Percentiles rank a stretch among this genome's conserved stretches.
These are phyloP conservation scores for Suillia variegata DNA, from an alignment of 2,888 invertebrate genomes.

Conservation along the genomic window DNA sequence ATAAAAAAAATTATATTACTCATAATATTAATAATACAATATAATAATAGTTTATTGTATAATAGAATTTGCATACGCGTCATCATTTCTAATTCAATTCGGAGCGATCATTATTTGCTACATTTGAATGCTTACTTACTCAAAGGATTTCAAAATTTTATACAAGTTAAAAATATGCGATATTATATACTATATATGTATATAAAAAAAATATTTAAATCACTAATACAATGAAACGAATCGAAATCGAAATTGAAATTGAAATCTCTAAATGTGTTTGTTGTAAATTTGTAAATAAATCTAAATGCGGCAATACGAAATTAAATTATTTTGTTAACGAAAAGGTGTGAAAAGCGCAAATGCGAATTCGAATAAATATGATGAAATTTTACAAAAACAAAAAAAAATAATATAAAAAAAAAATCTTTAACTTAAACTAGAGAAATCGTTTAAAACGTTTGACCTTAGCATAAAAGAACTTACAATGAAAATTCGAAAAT, in stretches of 20 bases:
- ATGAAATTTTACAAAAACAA: conserved; percentile 22
- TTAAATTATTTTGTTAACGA: not conserved
- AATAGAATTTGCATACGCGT: conserved; percentile 1
- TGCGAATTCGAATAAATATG: not conserved
- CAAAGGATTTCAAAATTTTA: too few relatives aligned
- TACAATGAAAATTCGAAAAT: not conserved
- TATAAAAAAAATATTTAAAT: too few relatives aligned
- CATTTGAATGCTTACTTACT: too few relatives aligned
- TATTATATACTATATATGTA: too few relatives aligned
- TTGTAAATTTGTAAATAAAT: too few relatives aligned
- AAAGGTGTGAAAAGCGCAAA: not conserved
- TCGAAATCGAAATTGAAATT: too few relatives aligned
- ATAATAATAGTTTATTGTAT: conserved; percentile 11
- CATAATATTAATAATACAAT: conserved; percentile 19
- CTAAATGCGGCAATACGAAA: not conserved
- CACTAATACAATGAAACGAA: too few relatives aligned
- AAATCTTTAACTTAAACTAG: conserved; percentile 1
- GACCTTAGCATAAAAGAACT: not conserved
- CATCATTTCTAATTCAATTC: not conserved
- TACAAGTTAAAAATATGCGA: too few relatives aligned
- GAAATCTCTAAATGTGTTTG: too few relatives aligned
- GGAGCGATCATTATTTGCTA: not conserved
- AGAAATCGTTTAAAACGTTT: conserved; percentile 18
- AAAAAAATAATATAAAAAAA: conserved; percentile 5
- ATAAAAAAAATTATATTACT: conserved; percentile 18